Percentiles rank a stretch among this genome's conserved stretches.
phyloP scores from a whole-genome alignment of 2,888 invertebrate species.

The Cybosia mesomella region DNA sequence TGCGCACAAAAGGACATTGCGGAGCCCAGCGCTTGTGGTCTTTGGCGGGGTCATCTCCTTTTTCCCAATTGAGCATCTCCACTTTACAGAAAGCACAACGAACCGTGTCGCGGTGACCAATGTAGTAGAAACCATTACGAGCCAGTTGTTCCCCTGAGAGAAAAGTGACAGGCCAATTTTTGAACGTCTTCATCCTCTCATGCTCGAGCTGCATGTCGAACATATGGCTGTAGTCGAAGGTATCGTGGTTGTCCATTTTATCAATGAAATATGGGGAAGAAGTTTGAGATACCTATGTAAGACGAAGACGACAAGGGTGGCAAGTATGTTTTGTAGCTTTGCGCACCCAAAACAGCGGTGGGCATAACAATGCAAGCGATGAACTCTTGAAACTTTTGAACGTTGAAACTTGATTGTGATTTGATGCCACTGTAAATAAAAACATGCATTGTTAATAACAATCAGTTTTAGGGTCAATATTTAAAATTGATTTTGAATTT shows the following conservation, averaged over 20 bases:
- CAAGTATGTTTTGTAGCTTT: slow-evolving; percentile 59
- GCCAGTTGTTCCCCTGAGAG: slow-evolving; percentile 90
- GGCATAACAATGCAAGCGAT: background rate
- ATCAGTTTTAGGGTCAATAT: too few species aligned
- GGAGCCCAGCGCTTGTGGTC: slow-evolving; percentile 94
- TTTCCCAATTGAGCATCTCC: slow-evolving; percentile 93
- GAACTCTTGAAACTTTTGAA: slow-evolving; percentile 53
- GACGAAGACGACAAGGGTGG: slow-evolving; percentile 60
- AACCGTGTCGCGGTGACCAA: slow-evolving; percentile 91
- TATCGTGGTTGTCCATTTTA: slow-evolving; percentile 78
- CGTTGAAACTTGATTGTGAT: slow-evolving; percentile 51
- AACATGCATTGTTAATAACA: slow-evolving; percentile 11
- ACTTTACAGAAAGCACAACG: slow-evolving; percentile 93
- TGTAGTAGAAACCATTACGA: slow-evolving; percentile 94
- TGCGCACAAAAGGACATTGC: slow-evolving; percentile 92
- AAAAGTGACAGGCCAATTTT: slow-evolving; percentile 89
- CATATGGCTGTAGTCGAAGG: too few species aligned
- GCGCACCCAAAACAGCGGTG: slow-evolving; percentile 51
- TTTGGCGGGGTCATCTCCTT: slow-evolving; percentile 91
- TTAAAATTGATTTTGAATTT: too few species aligned
- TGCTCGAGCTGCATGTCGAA: slow-evolving; percentile 87
- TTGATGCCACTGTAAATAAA: slow-evolving; percentile 72
- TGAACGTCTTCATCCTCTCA: slow-evolving; percentile 89
- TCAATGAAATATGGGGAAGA: slow-evolving; percentile 68
- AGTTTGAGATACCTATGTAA: slow-evolving; percentile 46